Base-by-base conservation (phyloP, 2,797 vertebrate genomes). In the Loris lydekkerianus region DNA sequence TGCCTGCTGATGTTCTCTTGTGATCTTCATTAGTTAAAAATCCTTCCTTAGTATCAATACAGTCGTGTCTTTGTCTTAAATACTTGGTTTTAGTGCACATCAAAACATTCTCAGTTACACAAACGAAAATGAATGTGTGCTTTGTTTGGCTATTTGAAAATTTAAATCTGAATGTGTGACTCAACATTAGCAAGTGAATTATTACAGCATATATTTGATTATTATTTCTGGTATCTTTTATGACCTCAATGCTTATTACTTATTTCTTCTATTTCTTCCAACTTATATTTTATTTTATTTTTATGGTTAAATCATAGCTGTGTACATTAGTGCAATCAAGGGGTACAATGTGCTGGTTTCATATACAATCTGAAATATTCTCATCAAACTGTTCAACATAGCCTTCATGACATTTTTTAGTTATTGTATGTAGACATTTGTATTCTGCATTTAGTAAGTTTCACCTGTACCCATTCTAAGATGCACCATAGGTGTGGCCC, bases 101-200 rank as follows among this genome's bases (percentile, higher is more conserved):
- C 49, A 83, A 86, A 70, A 40, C 3, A 78, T 37, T 46, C 69
- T 75, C 53, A 82, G 10, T 70, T 90, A 77, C 4, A 67, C 27
- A 92, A 84, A 93, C 37, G 17, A 49, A 56, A 70, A 77, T 31
- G 86, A 40, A 77, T 58, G 27, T 43, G n/a, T 61, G 31, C 25
- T 80, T 93, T 72, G 4, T 53, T 86, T 89, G 43, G 15, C 49
- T 73, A 21, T 76, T 84, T 72, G 60, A 95, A 94, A 92, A 25
- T 1, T 76, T 85, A 63, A 83, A 80, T 77, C 5, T n/a, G 29
- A 69, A 43, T 69, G 10, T 43, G 17, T 93, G 27, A 73, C 40
- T 89, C 29, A 53, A 60, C 15, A 86, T 65, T 83, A 70, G 8
- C 10, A 60, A 25, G 37, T n/a, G 65, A 80, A 6, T 76, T 91